Conservation (phyloP, 1,140 invertebrate species). For the Drosophila pseudoananassae region DNA sequence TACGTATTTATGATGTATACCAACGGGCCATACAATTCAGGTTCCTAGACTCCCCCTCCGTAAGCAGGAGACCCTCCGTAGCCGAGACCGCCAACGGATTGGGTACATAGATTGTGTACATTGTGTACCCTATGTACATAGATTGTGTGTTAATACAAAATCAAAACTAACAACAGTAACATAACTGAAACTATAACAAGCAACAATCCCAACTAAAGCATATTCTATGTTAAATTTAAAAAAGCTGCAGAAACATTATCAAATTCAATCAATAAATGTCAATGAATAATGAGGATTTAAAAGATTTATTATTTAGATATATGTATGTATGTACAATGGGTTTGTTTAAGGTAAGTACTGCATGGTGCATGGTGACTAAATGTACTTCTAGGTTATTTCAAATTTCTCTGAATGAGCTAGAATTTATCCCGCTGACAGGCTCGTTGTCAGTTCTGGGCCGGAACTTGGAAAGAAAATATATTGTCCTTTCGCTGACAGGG, state of each 20-base stretch:
- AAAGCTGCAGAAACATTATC: slow-evolving; percentile 71
- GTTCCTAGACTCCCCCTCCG: slow-evolving; percentile 66
- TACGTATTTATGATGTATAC: slow-evolving; percentile 23
- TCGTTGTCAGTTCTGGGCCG: slow-evolving; percentile 20
- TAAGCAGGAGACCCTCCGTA: slow-evolving; percentile 26
- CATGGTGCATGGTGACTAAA: neutral
- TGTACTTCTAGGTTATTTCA: slow-evolving; percentile 4
- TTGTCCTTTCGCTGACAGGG: slow-evolving; percentile 60
- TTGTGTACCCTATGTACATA: slow-evolving; percentile 45
- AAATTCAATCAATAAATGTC: slow-evolving; percentile 83
- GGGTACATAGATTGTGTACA: slow-evolving; percentile 47
- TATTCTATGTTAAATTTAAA: slow-evolving; percentile 66
- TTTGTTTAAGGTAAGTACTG: slow-evolving; percentile 1
- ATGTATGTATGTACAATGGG: neutral
- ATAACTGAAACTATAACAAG: slow-evolving; percentile 28
- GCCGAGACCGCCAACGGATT: slow-evolving; percentile 40
- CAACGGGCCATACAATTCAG: slow-evolving; percentile 61
- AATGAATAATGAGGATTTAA: slow-evolving; percentile 70
- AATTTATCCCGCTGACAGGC: slow-evolving; percentile 36
- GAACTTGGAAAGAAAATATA: slow-evolving; percentile 66
- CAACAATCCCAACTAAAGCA: slow-evolving; percentile 28
- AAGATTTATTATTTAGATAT: neutral
- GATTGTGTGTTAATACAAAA: slow-evolving; percentile 26
- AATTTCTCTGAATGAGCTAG: slow-evolving; percentile 4
- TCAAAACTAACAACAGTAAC: slow-evolving; percentile 27